phyloP scores from a whole-genome alignment of 1,140 invertebrate genomes.

The Archegozetes longisetosus region DNA sequence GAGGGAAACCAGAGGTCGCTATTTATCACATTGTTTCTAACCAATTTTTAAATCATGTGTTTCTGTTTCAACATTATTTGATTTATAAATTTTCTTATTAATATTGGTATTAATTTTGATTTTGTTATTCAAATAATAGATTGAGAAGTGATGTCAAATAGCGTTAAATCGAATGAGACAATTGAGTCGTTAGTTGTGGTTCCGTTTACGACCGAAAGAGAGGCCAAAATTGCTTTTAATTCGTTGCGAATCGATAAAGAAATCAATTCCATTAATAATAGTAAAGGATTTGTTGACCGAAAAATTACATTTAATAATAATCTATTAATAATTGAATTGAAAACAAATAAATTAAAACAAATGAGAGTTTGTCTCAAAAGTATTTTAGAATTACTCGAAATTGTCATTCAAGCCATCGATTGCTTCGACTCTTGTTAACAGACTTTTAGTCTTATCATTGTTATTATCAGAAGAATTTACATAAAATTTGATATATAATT shows the following conservation, averaged over 20 bases:
- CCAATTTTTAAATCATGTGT: not conserved
- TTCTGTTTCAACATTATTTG: not conserved
- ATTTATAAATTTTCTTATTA: not conserved
- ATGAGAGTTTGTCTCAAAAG: not conserved
- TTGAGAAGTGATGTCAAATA: not conserved
- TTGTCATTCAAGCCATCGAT: not conserved
- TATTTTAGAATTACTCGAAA: not conserved
- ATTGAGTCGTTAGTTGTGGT: not conserved
- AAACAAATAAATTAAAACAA: not conserved
- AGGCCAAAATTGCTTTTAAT: not conserved
- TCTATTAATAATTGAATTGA: not conserved
- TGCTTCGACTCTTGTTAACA: no score
- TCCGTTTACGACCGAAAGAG: not conserved
- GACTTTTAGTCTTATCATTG: no score
- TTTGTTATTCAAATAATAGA: no score
- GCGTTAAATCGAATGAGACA: not conserved
- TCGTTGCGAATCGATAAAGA: not conserved
- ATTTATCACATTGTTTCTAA: not conserved
- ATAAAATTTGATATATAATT: not conserved
- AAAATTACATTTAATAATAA: not conserved
- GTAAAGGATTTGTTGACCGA: not conserved
- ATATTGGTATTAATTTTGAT: not conserved
- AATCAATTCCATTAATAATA: no score
- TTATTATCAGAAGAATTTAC: not conserved
- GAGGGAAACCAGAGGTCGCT: not conserved